A percentile compares a stretch with the other conserved stretches of the same genome.
These are phyloP conservation scores for Hydractinia echinata DNA, from an alignment of 30 jellyfish, hydroid and myxozoan genomes.

Conservation along the genomic window DNA sequence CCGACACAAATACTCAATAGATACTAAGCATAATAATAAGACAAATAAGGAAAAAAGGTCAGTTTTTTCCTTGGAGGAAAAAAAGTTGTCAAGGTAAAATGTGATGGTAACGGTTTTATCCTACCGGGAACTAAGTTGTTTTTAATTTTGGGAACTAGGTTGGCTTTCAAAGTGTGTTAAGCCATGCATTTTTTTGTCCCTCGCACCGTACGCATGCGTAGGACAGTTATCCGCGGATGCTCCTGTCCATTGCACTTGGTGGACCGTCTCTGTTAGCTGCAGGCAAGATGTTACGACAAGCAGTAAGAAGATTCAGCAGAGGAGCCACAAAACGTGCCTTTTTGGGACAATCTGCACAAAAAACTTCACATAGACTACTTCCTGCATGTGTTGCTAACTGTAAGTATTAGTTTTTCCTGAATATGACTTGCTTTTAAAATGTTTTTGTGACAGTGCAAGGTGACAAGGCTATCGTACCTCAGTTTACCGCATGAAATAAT, in stretches of 20 bases:
- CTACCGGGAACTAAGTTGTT: too few relatives aligned
- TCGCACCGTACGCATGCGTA: too few relatives aligned
- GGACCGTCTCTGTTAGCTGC: conserved; percentile 23
- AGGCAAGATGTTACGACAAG: conserved; percentile 86
- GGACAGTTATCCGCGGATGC: conserved; percentile 9
- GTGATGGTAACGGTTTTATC: too few relatives aligned
- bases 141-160: too few relatives aligned
- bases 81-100: too few relatives aligned
- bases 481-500: background rate
- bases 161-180: too few relatives aligned
- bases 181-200: too few relatives aligned
- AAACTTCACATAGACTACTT: conserved; percentile 65
- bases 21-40: too few relatives aligned
- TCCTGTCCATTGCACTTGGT: conserved; percentile 6
- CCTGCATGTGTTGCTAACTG: conserved; percentile 83
- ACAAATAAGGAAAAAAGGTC: too few relatives aligned
- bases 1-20: too few relatives aligned
- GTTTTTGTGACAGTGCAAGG: background rate
- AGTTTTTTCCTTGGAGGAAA: too few relatives aligned
- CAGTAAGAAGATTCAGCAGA: conserved; percentile 73
- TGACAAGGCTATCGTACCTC: background rate
- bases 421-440: conserved; percentile 14
- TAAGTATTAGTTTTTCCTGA: conserved; percentile 55
- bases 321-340: conserved; percentile 86
- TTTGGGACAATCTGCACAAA: conserved; percentile 62